Evolutionary conservation across 1,140 invertebrate species (phyloP), one percentile per base, ranked within the genome.

Genomic region (Panulirus ornatus): DNA sequence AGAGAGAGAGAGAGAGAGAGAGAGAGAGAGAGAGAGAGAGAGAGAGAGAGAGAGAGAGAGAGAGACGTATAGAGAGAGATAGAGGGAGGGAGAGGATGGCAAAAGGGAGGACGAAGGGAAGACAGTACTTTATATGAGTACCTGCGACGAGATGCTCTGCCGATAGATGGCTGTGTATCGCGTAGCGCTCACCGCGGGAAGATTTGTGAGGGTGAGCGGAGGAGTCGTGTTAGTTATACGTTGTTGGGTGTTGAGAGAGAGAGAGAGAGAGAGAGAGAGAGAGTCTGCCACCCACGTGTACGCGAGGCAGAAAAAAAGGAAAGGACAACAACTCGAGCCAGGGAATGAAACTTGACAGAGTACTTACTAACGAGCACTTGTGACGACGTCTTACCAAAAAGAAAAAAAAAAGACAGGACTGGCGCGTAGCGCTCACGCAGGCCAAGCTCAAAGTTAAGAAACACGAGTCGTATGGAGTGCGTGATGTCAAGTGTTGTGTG

Each of bases 211-310:
- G 30, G 78, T 27, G 44, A 81, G 44, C 2, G 30, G 30, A 8
- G 30, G 34, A 8, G 30, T 27, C 3, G 6, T 3, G 1, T 38
- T 42, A 14, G 22, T 19, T 16, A 44, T 19, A 40, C 14, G 76
- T 42, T 16, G 14, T 19, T 19, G 76, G 22, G 76, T 40, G 76
- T 42, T n/a, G 40, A 16, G 75, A 78, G 40, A 78, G 40, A 42
- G 75, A 38, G 14, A 19, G 30, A 19, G 40, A 38, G 30, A 78
- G 75, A 78, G 75, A 78, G 40, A n/a, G n/a, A n/a, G n/a, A n/a
- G n/a, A n/a, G n/a, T n/a, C n/a, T n/a, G n/a, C n/a, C n/a, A n/a
- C n/a, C n/a, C n/a, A n/a, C n/a, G n/a, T n/a, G n/a, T 40, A 78
- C 8, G 8, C 30, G 34, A 19, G 5, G 38, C 3, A 40, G 22